Evolutionary conservation across 1,140 invertebrate species (phyloP).

Genomic region (Aplysia californica): DNA sequence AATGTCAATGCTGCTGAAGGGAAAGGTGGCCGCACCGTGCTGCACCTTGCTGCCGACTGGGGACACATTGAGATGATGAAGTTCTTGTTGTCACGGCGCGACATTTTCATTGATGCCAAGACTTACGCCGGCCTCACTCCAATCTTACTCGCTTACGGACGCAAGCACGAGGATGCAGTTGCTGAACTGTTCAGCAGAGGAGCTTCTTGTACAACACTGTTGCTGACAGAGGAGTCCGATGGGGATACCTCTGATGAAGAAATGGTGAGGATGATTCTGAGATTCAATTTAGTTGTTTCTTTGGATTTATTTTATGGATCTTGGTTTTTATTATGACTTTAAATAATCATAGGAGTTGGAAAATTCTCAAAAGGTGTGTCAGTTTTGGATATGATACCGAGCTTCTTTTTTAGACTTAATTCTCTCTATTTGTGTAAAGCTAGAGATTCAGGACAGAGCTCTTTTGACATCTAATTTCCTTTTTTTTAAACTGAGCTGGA

Average conservation of each 20-base stretch:
- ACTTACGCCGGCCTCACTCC: conserved; percentile 50
- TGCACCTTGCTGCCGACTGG: conserved; percentile 54
- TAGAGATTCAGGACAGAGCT: no score
- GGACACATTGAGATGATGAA: conserved; percentile 37
- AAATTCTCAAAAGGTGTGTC: no score
- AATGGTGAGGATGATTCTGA: conserved; percentile 48
- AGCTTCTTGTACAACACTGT: conserved; percentile 27
- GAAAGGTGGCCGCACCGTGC: conserved; percentile 50
- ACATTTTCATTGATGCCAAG: conserved; percentile 41
- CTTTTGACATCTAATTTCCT: no score
- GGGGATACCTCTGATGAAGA: conserved; percentile 40
- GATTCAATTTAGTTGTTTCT: no score
- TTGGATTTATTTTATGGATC: no score
- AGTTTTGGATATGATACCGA: no score
- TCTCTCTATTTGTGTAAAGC: no score
- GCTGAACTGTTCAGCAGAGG: conserved; percentile 30
- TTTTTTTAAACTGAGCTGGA: no score
- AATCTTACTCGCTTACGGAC: conserved; percentile 42
- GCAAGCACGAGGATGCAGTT: conserved; percentile 32
- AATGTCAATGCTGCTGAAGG: conserved; percentile 75
- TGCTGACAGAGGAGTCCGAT: conserved; percentile 36
- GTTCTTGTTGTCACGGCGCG: conserved; percentile 33
- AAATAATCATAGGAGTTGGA: no score
- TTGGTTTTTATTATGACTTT: no score
- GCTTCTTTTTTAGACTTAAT: no score